Percentiles rank a stretch among this genome's conserved stretches.
phyloP scores from a whole-genome alignment of 2,888 invertebrate species.

The Megastigmus dorsalis region DNA sequence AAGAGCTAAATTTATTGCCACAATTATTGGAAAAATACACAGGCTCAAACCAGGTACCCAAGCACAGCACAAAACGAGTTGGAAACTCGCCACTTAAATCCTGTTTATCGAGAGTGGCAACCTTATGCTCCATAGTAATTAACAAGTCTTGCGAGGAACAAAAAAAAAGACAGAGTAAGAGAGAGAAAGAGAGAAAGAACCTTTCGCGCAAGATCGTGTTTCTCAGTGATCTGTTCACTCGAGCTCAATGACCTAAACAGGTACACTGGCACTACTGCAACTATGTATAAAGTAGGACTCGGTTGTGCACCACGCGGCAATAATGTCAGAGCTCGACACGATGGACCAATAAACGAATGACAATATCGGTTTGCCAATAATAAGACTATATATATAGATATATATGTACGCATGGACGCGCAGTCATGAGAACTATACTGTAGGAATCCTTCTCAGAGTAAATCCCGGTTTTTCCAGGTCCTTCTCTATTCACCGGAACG shows the following conservation, averaged over 20 bases:
- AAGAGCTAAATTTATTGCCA: constrained; percentile 19
- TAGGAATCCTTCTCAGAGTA: not conserved
- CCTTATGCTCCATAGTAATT: too few species aligned
- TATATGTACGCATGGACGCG: too few species aligned
- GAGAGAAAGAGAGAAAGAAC: too few species aligned
- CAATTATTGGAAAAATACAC: not conserved
- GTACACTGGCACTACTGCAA: too few species aligned
- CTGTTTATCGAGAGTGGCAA: not conserved
- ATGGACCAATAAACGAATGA: constrained; percentile 25
- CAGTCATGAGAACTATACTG: not conserved
- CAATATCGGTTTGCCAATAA: constrained; percentile 10
- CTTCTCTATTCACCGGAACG: not conserved
- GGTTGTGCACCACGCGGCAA: too few species aligned
- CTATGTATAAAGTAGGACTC: too few species aligned
- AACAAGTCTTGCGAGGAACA: too few species aligned
- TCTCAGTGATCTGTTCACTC: too few species aligned
- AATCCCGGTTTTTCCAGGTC: not conserved
- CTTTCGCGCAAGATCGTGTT: too few species aligned
- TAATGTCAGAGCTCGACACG: constrained; percentile 4
- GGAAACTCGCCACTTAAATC: not conserved
- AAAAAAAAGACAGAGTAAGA: too few species aligned
- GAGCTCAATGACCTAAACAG: too few species aligned
- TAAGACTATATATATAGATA: too few species aligned
- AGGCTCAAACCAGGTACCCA: constrained; percentile 9
- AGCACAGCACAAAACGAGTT: constrained; percentile 18